phyloP scores from a whole-genome alignment of 2,888 invertebrate genomes.

The Seira sanloemensis region DNA sequence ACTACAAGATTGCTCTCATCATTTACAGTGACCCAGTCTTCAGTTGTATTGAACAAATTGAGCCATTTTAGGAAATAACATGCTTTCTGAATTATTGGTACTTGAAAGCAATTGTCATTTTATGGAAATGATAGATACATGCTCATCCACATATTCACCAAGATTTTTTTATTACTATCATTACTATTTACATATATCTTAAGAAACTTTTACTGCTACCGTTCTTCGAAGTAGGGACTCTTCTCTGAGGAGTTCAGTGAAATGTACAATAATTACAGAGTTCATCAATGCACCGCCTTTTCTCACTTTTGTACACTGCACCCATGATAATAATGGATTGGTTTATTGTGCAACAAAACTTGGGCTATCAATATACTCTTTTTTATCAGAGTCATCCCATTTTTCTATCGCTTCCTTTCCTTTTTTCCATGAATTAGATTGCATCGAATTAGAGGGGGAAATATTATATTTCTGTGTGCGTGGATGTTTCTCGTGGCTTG shows the following conservation, averaged over 20 bases:
- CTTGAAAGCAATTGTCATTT: not conserved
- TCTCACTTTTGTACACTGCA: not conserved
- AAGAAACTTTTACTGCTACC: not conserved
- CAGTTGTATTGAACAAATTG: no score
- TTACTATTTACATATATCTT: not conserved
- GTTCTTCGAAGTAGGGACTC: no score
- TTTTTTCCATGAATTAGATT: not conserved
- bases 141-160: not conserved
- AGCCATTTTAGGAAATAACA: constrained; percentile 87
- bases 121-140: not conserved
- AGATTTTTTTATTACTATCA: not conserved
- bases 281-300: not conserved
- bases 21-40: no score
- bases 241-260: not conserved
- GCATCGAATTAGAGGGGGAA: not conserved
- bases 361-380: not conserved
- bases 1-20: no score
- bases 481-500: constrained; percentile 11
- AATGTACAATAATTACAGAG: not conserved
- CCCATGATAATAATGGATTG: not conserved
- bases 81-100: not conserved
- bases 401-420: not conserved
- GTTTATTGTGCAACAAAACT: not conserved
- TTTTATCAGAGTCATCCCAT: not conserved
- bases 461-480: not conserved